Percentiles rank a stretch among this genome's conserved stretches.
These are phyloP conservation scores for Melipona bicolor DNA, from an alignment of 2,888 invertebrate genomes.

Conservation along the genomic window DNA sequence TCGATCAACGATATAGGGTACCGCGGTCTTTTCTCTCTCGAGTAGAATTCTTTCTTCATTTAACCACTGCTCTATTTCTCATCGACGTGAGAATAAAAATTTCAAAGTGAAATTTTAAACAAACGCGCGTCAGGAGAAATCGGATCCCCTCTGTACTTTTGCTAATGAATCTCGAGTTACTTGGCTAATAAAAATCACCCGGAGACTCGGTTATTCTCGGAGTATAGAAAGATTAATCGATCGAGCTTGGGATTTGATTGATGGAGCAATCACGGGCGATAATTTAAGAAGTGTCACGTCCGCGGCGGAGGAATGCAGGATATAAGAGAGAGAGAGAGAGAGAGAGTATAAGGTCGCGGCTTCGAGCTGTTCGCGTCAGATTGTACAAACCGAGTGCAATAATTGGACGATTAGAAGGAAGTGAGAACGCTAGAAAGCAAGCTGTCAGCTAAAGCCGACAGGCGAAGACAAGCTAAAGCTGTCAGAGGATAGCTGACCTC, in stretches of 20 bases:
- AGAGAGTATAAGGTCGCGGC: too few species aligned
- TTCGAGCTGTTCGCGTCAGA: not conserved
- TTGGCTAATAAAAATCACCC: not conserved
- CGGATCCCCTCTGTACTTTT: too few species aligned
- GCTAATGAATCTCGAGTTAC: not conserved
- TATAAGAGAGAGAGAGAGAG: not conserved
- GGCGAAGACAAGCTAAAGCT: slow-evolving; percentile 6
- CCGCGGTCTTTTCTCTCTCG: too few species aligned
- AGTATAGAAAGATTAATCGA: not conserved
- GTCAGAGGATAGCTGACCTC: slow-evolving; percentile 18
- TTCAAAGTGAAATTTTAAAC: too few species aligned
- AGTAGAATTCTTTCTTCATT: too few species aligned
- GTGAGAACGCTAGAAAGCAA: slow-evolving; percentile 24
- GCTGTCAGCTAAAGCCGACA: slow-evolving; percentile 22
- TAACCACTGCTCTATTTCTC: too few species aligned
- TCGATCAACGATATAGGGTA: too few species aligned
- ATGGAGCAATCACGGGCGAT: not conserved
- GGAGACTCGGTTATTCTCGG: not conserved
- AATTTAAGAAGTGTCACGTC: not conserved
- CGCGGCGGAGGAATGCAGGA: not conserved
- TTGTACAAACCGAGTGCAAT: slow-evolving; percentile 7
- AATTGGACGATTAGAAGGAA: slow-evolving; percentile 25
- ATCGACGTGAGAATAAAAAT: too few species aligned
- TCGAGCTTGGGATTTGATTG: not conserved
- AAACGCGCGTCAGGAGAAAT: too few species aligned